Evolutionary conservation across 92 coral and sea anemone genomes (phyloP), one percentile per base, ranked within the genome.

Genomic region (Porites evermanni): DNA sequence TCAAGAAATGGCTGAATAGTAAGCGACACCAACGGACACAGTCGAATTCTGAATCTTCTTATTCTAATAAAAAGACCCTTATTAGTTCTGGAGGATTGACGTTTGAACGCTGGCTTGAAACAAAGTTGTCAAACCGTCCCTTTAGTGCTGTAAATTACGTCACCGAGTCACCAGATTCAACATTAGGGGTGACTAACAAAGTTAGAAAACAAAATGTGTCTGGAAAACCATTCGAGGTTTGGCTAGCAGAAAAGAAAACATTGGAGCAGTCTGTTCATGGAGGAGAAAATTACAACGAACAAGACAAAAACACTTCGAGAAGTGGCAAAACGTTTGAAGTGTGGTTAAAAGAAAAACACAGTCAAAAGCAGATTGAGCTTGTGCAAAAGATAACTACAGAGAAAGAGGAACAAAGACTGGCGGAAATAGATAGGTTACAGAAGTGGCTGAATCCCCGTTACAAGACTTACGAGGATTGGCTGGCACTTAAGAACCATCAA

Each of bases 401-500:
- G 67, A 94, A 90, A 54, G 93, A 89, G 17, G 90, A 86, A 21
- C 75, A 91, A 66, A 87, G 89, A n/a, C 82, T 85, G 70, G 61
- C 90, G 32, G 92, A 91, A 60, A 72, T 86, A 13, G 93, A 93
- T 66, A 87, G 88, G 82, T 76, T 88, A 24, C 85, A 83, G 61
- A 88, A 79, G 76, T 91, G 85, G 64, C 84, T 95, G 79, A 93
- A 93, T 70, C 99, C 98, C 2, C 95, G 89, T 52, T 93, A 88
- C 59, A 87, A 93, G 84, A 93, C 99, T 10, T 97, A 91, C 86
- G 99, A 97, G 19, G 96, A 97, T 67, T 97, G 99, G 99, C 70
- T 95, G 38, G 98, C 91, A n/a, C 87, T 92, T 18, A 97, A 97
- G 72, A 95, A 86, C 19, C 91, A 90, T 2, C 90, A 95, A 32